Evolutionary conservation across 2,888 invertebrate species (phyloP).

Genomic region (Pristionchus japonicus): DNA sequence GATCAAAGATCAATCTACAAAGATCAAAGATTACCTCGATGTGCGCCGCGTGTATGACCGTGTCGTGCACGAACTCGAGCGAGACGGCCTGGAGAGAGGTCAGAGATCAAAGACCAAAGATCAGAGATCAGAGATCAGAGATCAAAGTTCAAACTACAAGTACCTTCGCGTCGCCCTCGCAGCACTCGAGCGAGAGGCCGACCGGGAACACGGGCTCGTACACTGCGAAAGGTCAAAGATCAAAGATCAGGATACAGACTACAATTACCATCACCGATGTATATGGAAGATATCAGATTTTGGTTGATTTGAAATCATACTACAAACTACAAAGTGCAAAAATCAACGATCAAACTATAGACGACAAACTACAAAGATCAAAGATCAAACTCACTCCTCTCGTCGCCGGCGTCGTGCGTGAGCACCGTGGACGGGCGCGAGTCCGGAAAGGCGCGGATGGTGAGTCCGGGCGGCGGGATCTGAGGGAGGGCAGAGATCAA

Average conservation of each 20-base stretch:
- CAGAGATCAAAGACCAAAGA: background rate
- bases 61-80: conserved; percentile 31
- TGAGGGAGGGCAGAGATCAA: background rate
- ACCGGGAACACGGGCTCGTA: background rate
- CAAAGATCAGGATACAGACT: background rate
- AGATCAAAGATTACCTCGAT: background rate
- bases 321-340: background rate
- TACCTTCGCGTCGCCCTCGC: conserved; percentile 11
- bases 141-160: background rate
- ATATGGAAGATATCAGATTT: too few relatives aligned
- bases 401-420: background rate
- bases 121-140: background rate
- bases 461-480: background rate
- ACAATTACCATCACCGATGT: too few relatives aligned
- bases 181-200: background rate
- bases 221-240: background rate
- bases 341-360: background rate
- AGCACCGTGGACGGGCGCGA: background rate
- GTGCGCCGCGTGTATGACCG: background rate
- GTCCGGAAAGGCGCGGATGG: background rate
- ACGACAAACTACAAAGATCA: background rate
- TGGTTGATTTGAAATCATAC: too few relatives aligned
- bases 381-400: conserved; percentile 24
- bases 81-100: background rate
- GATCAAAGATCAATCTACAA: background rate